Conservation (phyloP, 2,888 invertebrate genomes). For the Ctena decussata region DNA sequence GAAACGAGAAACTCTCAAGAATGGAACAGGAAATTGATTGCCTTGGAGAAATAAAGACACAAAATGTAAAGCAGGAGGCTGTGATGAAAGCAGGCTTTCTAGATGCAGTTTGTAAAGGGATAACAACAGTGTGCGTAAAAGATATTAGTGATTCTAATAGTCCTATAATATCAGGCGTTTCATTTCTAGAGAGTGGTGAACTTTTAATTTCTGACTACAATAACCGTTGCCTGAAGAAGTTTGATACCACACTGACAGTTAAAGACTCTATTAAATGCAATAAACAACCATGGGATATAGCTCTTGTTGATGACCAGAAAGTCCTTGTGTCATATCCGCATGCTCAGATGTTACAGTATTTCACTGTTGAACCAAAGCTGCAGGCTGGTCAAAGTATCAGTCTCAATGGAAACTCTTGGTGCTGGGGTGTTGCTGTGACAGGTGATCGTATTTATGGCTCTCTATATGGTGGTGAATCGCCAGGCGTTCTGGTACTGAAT, state of each 20-base stretch:
- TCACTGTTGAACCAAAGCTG: neutral
- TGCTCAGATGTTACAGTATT: neutral
- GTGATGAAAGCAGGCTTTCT: neutral
- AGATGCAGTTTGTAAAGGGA: neutral
- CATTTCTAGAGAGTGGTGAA: neutral
- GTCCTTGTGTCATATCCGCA: neutral
- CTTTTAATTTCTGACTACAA: neutral
- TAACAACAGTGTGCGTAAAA: neutral
- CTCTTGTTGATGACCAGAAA: neutral
- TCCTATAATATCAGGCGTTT: neutral
- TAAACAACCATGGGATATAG: neutral
- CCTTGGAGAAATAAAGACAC: neutral
- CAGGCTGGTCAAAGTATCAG: neutral
- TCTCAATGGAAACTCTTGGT: neutral
- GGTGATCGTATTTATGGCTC: neutral
- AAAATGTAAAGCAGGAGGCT: neutral
- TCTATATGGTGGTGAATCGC: neutral
- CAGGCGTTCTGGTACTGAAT: neutral
- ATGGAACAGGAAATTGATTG: no score
- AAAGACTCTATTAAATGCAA: neutral
- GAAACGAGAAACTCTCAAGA: neutral
- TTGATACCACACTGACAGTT: neutral
- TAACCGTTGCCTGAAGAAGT: neutral
- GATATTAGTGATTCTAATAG: neutral
- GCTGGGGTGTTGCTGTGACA: neutral